Percentiles rank a stretch among this genome's conserved stretches.
These are phyloP conservation scores for Chinchilla lanigera DNA, from an alignment of 2,113 vertebrate genomes.

Conservation along the genomic window DNA sequence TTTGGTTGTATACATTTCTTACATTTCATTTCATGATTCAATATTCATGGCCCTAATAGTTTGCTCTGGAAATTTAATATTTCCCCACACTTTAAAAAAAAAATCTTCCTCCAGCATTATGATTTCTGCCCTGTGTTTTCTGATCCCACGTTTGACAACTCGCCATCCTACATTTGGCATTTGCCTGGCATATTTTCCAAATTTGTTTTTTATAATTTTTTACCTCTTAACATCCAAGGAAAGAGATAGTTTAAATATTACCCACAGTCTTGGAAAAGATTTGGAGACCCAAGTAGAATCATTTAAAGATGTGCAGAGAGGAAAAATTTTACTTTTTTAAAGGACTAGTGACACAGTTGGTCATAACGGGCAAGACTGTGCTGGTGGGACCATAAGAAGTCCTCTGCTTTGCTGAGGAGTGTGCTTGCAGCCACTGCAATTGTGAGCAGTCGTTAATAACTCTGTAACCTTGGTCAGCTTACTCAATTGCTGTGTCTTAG, in stretches of 20 bases:
- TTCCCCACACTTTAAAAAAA: neutral
- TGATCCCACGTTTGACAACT: neutral
- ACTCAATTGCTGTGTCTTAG: neutral
- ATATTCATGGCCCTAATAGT: neutral
- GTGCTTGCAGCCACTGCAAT: neutral
- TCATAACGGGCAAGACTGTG: neutral
- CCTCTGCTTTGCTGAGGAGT: neutral
- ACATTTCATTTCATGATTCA: constrained; percentile 22
- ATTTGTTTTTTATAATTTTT: neutral
- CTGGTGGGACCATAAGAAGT: neutral
- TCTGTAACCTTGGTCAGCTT: neutral
- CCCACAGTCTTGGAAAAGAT: constrained; percentile 23
- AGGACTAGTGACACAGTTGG: neutral
- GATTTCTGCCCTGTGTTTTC: neutral
- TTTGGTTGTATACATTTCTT: neutral
- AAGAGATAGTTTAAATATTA: neutral
- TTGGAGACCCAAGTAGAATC: constrained; percentile 18
- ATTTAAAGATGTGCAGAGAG: neutral
- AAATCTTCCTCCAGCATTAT: neutral
- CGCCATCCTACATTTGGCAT: neutral
- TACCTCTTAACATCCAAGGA: neutral
- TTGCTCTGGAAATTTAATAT: constrained; percentile 20
- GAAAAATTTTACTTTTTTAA: neutral
- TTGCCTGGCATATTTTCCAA: neutral
- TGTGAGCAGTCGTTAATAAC: neutral